These are phyloP conservation scores for Macrophya alboannulata DNA, from an alignment of 2,888 invertebrate species.

Conservation along the genomic window DNA sequence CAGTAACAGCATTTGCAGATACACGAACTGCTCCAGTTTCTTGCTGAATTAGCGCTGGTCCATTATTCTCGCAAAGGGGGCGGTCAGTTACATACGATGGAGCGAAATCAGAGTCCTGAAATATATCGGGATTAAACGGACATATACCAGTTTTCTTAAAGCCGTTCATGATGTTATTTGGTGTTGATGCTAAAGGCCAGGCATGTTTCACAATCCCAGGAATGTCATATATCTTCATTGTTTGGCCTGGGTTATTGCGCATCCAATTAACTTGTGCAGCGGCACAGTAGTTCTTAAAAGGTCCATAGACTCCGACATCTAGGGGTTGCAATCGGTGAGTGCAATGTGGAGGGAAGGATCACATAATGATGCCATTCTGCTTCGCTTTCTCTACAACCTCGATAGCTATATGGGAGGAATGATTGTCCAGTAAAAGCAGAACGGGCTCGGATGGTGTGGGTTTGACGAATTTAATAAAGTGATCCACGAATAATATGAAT, in stretches of 20 bases:
- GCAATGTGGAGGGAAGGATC: slow-evolving; percentile 70
- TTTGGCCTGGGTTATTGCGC: slow-evolving; percentile 62
- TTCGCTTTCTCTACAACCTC: slow-evolving; percentile 66
- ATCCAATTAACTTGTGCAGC: slow-evolving; percentile 61
- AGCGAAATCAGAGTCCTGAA: slow-evolving; percentile 59
- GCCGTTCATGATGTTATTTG: slow-evolving; percentile 58
- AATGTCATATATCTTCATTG: slow-evolving; percentile 61
- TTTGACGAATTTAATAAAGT: slow-evolving; percentile 66
- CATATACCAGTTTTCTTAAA: slow-evolving; percentile 66
- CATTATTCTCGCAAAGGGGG: neutral
- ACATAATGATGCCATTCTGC: slow-evolving; percentile 64
- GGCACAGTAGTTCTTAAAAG: slow-evolving; percentile 62
- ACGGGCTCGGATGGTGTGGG: slow-evolving; percentile 64
- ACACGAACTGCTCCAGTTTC: neutral
- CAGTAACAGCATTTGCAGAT: neutral
- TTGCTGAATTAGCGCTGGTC: neutral
- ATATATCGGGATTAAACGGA: slow-evolving; percentile 61
- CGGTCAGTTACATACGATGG: slow-evolving; percentile 53
- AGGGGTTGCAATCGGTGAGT: slow-evolving; percentile 63
- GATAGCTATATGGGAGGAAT: slow-evolving; percentile 68
- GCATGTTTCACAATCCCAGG: slow-evolving; percentile 65
- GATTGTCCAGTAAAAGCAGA: slow-evolving; percentile 70
- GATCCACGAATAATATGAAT: slow-evolving; percentile 68
- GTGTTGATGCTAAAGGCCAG: slow-evolving; percentile 63
- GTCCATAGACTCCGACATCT: slow-evolving; percentile 63